Evolutionary conservation across 2,113 vertebrate genomes (phyloP).

Genomic region (Catagonus wagneri): DNA sequence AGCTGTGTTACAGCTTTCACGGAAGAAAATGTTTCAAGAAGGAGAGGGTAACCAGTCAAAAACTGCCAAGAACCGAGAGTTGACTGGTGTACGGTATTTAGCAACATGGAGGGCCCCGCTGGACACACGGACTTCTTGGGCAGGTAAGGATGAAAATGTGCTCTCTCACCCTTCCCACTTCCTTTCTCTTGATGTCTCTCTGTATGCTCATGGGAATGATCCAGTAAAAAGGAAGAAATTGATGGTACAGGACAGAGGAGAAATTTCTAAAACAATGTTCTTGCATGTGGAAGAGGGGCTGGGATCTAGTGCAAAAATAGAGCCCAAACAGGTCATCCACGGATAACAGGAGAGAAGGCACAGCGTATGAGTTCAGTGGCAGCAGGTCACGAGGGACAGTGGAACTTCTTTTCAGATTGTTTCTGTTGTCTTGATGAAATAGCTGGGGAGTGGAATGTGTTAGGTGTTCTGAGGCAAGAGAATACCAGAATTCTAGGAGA

Average conservation of each 20-base stretch:
- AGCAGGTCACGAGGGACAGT: neutral
- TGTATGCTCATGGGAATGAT: neutral
- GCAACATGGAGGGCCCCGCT: too few relatives aligned
- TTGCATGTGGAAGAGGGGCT: neutral
- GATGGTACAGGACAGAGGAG: neutral
- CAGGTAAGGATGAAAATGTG: neutral
- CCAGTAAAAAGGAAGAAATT: neutral
- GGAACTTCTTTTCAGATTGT: neutral
- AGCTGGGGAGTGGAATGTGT: neutral
- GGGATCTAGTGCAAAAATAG: neutral
- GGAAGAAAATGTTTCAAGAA: neutral
- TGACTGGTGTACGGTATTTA: neutral
- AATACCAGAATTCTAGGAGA: neutral
- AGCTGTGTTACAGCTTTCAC: neutral
- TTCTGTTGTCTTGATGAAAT: constrained; percentile 24
- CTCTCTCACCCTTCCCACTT: too few relatives aligned
- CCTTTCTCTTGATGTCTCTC: neutral
- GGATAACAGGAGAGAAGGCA: neutral
- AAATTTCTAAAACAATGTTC: neutral
- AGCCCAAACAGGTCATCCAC: rapidly evolving
- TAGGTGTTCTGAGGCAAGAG: neutral
- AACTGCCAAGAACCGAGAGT: neutral
- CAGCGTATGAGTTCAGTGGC: too few relatives aligned
- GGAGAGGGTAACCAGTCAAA: neutral
- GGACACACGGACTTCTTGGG: neutral